Conservation (phyloP, 2,113 vertebrate species). For the Leucoraja erinaceus region DNA sequence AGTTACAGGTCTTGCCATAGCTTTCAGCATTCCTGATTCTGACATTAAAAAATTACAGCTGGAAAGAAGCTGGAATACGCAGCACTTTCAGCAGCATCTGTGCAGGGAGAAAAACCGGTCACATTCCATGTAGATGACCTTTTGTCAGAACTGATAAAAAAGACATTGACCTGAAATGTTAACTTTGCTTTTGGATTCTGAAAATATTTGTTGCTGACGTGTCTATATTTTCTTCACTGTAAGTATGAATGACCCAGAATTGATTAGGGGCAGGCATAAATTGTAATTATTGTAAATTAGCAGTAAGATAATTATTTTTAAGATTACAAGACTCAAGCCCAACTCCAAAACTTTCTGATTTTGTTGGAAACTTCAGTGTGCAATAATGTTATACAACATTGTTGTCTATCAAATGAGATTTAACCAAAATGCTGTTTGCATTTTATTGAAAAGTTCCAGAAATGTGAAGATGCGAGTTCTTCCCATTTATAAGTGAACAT, state of each 20-base stretch:
- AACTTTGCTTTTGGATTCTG: no score
- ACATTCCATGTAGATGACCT: no score
- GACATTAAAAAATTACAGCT: not conserved
- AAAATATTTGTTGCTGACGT: not conserved
- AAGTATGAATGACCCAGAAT: not conserved
- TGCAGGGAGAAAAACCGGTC: no score
- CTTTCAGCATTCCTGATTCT: not conserved
- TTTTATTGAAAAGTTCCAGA: not conserved
- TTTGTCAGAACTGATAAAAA: no score
- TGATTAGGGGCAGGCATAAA: not conserved
- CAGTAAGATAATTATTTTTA: not conserved
- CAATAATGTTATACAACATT: not conserved
- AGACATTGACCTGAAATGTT: no score
- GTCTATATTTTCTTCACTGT: not conserved
- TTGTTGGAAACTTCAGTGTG: not conserved
- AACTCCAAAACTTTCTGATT: not conserved
- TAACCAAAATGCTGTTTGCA: not conserved
- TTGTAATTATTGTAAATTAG: not conserved
- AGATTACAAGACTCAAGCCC: not conserved
- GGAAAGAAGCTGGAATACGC: not conserved
- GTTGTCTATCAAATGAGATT: not conserved
- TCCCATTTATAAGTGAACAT: not conserved
- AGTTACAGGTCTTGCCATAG: not conserved
- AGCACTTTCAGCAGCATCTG: no score
- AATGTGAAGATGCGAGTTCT: not conserved